A percentile compares a stretch with the other conserved stretches of the same genome.
Conservation (phyloP, 1,140 invertebrate genomes). For the Triops cancriformis region DNA sequence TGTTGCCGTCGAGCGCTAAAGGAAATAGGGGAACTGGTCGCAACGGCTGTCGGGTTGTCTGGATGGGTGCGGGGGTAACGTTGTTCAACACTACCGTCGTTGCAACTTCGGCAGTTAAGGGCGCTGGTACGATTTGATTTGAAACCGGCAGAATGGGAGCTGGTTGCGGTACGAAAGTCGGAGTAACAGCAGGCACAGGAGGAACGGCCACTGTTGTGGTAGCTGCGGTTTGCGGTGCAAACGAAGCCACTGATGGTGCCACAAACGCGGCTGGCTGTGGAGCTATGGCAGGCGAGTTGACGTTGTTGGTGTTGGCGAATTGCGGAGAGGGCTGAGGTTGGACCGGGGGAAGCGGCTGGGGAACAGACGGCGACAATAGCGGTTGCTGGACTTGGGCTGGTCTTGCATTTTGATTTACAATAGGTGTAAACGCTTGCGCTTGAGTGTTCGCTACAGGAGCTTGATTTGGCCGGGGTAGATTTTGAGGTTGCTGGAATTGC, state of each 20-base stretch:
- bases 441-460: not conserved
- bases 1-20: slow-evolving; percentile 20
- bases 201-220: not conserved
- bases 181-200: not conserved
- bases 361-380: not conserved
- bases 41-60: slow-evolving; percentile 21
- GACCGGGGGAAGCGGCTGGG: not conserved
- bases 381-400: too few species aligned
- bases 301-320: not conserved
- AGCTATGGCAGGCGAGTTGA: not conserved
- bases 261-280: not conserved
- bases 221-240: not conserved
- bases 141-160: not conserved
- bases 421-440: not conserved
- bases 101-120: not conserved
- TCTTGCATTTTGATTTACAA: not conserved
- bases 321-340: slow-evolving; percentile 9
- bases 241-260: not conserved
- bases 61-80: not conserved
- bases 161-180: not conserved
- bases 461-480: not conserved
- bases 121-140: not conserved
- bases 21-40: slow-evolving; percentile 26
- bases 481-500: slow-evolving; percentile 15
- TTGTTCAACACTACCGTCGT: not conserved